Conservation (phyloP, 2,113 vertebrate genomes). For the Thryonomys swinderianus region DNA sequence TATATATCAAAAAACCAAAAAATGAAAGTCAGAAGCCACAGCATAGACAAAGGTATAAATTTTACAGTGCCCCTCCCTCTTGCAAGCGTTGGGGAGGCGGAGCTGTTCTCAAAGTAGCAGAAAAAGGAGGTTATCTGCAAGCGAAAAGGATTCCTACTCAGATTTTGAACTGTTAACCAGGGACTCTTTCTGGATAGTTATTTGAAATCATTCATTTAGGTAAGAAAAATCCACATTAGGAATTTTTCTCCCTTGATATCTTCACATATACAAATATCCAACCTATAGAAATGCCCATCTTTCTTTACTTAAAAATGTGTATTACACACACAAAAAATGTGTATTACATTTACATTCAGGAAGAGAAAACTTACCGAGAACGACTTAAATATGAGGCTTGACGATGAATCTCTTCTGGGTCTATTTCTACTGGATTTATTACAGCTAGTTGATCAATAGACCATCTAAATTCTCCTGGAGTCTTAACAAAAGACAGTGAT, state of each 20-base stretch:
- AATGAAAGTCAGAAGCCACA: conserved; percentile 2
- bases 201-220: conserved; percentile 20
- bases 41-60: conserved; percentile 14
- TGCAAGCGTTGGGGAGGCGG: neutral
- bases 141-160: neutral
- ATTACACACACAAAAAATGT: too few species aligned
- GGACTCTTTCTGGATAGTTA: neutral
- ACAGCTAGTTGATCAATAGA: conserved; percentile 97
- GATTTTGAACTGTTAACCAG: neutral
- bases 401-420: conserved; percentile 94
- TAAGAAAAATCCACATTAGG: neutral
- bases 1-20: neutral
- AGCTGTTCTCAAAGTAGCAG: neutral
- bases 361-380: conserved; percentile 89
- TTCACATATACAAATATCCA: conserved; percentile 25
- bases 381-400: conserved; percentile 95
- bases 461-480: conserved; percentile 96
- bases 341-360: conserved; percentile 19
- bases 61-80: neutral
- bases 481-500: conserved; percentile 86
- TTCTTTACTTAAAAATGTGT: conserved; percentile 8
- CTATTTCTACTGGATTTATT: conserved; percentile 96
- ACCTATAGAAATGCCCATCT: neutral
- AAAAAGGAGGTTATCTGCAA: too few species aligned
- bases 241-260: neutral